Evolutionary conservation across 1,140 invertebrate genomes (phyloP), one percentile per base, ranked within the genome.

Genomic region (Drosophila ironensis): DNA sequence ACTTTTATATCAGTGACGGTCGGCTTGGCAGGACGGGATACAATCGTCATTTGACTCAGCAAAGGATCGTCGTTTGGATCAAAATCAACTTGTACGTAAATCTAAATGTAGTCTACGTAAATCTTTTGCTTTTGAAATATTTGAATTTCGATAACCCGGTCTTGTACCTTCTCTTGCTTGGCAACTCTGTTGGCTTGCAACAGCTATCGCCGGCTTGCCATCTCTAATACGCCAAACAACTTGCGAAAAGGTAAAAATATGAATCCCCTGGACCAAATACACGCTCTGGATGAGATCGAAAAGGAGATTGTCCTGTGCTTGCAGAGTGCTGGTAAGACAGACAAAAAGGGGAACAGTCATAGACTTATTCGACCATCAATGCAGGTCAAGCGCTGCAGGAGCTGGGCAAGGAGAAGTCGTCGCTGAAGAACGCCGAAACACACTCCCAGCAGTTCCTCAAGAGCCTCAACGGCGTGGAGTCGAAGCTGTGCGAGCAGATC

Each of bases 391-490:
- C 96, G 14, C 92, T 98, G 27, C 92, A 95, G 56, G 98, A 99
- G 90, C 88, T 98, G 3, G 95, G 96, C 42, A 98, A 98, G 91
- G 98, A 98, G 86, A 98, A 98, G 90, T 96, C 97, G 1, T 97
- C 95, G 70, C 93, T 96, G 63, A 98, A 98, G 90, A 96, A 97
- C 91, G 97, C 97, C 2, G 97, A 98, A 91, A 94, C 93, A 14
- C 96, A 98, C 67, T 96, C 97, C 0, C 94, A 95, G 77, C 95
- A 95, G 64, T 99, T 98, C 90, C 90, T 98, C 3, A 98, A 98
- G 91, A 97, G 96, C 8, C 89, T 99, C 4, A 94, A 94, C 80
- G 93, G 94, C 76, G 96, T 98, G 0, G 98, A 99, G 90, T 94
- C 93, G 0, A 97, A 97, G 91, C 91, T 98, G 3, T 96, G 94